phyloP scores from a whole-genome alignment of 2,113 vertebrate genomes.

The Lethenteron camtschaticum region DNA sequence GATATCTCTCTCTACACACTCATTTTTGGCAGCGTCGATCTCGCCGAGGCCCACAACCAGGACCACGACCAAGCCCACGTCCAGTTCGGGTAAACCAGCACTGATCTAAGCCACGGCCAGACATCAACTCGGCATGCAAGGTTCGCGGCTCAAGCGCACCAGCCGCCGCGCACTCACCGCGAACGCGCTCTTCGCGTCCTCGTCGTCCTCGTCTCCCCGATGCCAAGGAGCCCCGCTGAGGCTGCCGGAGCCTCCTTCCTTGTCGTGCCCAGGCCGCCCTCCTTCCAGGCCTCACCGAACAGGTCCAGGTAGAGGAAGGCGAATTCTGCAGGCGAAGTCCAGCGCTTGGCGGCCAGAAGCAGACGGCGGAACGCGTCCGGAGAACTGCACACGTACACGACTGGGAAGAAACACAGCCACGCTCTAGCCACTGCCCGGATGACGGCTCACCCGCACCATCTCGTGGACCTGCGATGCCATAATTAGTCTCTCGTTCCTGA shows the following conservation, averaged over 20 bases:
- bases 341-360: constrained; percentile 41
- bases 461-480: no score
- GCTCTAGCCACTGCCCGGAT: neutral
- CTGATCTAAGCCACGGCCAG: no score
- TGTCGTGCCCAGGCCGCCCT: constrained; percentile 8
- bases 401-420: constrained; percentile 18
- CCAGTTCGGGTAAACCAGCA: no score
- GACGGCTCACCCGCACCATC: no score
- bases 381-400: constrained; percentile 59
- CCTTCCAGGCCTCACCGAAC: constrained; percentile 36
- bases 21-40: no score
- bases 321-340: constrained; percentile 39
- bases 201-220: constrained; percentile 34
- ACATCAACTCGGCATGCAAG: no score
- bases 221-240: constrained; percentile 31
- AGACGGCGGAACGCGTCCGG: constrained; percentile 43
- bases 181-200: constrained; percentile 35
- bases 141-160: no score
- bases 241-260: constrained; percentile 6
- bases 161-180: constrained; percentile 24
- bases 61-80: no score
- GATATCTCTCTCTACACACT: no score
- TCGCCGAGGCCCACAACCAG: no score
- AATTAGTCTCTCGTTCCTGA: no score
- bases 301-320: constrained; percentile 72